Evolutionary conservation across 92 coral and sea anemone genomes (phyloP), one percentile per base, ranked within the genome.

Genomic region (Parazoanthus darwini): DNA sequence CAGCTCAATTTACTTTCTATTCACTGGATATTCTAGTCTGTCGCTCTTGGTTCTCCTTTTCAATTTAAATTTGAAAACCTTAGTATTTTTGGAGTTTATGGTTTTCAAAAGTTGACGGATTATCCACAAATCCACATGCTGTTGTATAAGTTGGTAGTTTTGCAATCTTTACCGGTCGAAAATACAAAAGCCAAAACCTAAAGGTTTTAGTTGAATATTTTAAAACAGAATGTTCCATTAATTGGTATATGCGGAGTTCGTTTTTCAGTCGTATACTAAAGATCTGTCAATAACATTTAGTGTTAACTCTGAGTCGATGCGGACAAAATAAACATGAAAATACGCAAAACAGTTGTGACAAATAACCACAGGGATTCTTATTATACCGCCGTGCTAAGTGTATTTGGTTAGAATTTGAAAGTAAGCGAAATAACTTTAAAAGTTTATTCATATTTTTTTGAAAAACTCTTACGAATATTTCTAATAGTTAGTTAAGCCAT

Each of bases 161-260:
- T 82, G 67, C 42, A 71, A 26, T 46, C 14, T 67, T 22, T 36
- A 82, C 33, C 29, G 67, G 14, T 68, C 77, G 25, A 33, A n/a
- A 4, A 38, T 29, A 25, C 25, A 14, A 22, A 26, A 71, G 46
- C 71, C 66, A 84, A 84, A 26, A 48, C 79, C 44, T 1, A 74
- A 22, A 16, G 20, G 39, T 16, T 71, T 84, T 70, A 46, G 74
- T 74, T 84, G 67, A 71, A 84, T 84, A 70, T 70, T 84, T 29
- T 29, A 29, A 29, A 51, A 71, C 79, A 44, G 79, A 46, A 46
- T 13, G 39, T 68, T 84, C 51, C 43, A 70, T 42, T 71, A 84
- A 84, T 71, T 71, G 54, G 66, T 50, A 70, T 35, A 70, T 37
- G 51, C n/a, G 38, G 79, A 70, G 87, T 84, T 84, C 87, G 78